Evolutionary conservation across 2,113 vertebrate species (phyloP), one percentile per base, ranked within the genome.

Genomic region (Heterocephalus glaber): DNA sequence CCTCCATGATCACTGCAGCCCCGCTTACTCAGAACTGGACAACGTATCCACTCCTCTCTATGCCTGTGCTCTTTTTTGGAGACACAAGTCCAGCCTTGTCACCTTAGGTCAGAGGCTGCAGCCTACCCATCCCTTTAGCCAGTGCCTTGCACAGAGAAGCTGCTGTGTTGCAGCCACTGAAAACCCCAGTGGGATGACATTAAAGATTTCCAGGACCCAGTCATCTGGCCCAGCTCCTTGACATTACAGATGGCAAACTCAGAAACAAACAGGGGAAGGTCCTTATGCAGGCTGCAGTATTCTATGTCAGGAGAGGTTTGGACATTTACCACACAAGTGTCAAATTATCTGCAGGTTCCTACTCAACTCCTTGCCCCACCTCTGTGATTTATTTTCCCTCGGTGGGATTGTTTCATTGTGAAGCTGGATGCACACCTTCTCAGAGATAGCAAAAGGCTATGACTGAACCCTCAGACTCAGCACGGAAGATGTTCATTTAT

Each of bases 1-100:
- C 54, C 26, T 47, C 33, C 26, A 2, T 0, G 14, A 12, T 33
- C 38, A 16, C 4, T 13, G 1, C 20, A 44, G 22, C 24, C 60
- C 56, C 8, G 10, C 20, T 68, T 66, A 33, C 61, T 60, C 79
- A 44, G 86, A 0, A 14, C 7, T 41, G 54, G 41, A 85, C 13
- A 44, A 1, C 7, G n/a, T 12, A 11, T 80, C 35, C 52, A 3
- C 0, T 1, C 11, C 19, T 81, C 35, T 49, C 35, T 35, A 10
- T 44, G 33, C 26, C 65, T 70, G 26, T 80, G 33, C 49, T 79
- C 4, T 41, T 54, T 86, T 47, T 47, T 52, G 63, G 47, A 22
- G 63, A 28, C 66, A 44, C 30, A 41, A 19, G 52, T 44, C 49
- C 35, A 74, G 58, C 26, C 6, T 0, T 17, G 74, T 79, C 20